Base-by-base conservation (phyloP, 2,888 invertebrate species). In the Ypsolopha scabrella region DNA sequence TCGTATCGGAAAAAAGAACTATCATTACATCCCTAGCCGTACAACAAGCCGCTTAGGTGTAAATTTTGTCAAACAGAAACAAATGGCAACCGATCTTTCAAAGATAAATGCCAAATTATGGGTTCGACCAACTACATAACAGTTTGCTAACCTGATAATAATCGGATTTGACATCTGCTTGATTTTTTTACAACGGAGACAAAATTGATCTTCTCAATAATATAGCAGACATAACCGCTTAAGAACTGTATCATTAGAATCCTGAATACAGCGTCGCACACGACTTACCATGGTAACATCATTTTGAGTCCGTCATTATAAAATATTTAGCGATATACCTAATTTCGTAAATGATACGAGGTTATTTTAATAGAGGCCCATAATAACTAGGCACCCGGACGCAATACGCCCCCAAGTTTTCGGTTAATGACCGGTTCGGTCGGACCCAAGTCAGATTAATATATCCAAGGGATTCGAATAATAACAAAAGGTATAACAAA, bases 261-360 rank as follows among this genome's bases (percentile, higher is more conserved):
- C 35, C 52, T 47, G 41, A 46, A 50, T 41, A 56, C 58, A 54
- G 56, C 57, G 65, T 61, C 60, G 65, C 66, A 67, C 64, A 60
- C 68, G 57, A 67, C 60, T 63, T 64, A 60, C 66, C 69, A 63
- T 64, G 64, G 63, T 68, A 70, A 68, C 65, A 68, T 67, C 67
- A 75, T 74, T 77, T 69, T 60, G 59, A 65, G 63, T 68, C 72
- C 71, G 63, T 77, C 75, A 85, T 86, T 85, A 86, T 75, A 85
- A 85, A 86, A 85, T 86, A 85, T 86, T 86, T 86, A 86, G 83
- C 85, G 80, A 80, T 79, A 71, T 72, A 75, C 72, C 81, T 78
- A 81, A 86, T 85, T 86, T 81, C 60, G 68, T 77, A 80, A 83
- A 85, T 80, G 76, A 81, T 80, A 77, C 74, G 13, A 72, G 69